These are phyloP conservation scores for Perizoma affinitatum DNA, from an alignment of 2,888 invertebrate genomes.

Conservation along the genomic window DNA sequence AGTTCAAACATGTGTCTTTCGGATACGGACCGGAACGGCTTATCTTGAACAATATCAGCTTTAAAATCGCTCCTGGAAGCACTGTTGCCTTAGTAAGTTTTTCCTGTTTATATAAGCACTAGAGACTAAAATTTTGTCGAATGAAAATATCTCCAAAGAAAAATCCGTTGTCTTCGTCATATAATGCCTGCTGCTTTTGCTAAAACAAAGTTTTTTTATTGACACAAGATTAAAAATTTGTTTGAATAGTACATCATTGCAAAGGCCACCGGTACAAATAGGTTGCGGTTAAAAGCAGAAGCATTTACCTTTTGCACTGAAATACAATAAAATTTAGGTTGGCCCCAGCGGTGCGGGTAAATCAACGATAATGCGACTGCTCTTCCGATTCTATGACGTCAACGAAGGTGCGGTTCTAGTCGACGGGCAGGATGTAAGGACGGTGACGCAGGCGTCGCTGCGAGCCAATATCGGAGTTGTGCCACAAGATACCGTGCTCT, in stretches of 20 bases:
- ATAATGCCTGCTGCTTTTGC: not conserved
- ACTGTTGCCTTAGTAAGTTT: slow-evolving; percentile 90
- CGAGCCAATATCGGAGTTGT: slow-evolving; percentile 95
- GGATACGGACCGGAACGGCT: slow-evolving; percentile 92
- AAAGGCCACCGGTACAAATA: no score
- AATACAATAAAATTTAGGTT: no score
- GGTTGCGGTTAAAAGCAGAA: no score
- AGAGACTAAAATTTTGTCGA: no score
- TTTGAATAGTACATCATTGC: no score
- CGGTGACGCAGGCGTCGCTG: slow-evolving; percentile 93
- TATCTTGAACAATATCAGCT: slow-evolving; percentile 90
- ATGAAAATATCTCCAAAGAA: no score
- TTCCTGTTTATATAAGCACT: no score
- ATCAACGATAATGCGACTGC: slow-evolving; percentile 96
- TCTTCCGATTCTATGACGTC: slow-evolving; percentile 98
- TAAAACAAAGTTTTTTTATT: no score
- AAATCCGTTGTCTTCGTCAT: no score
- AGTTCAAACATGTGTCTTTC: slow-evolving; percentile 96
- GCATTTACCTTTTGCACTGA: no score
- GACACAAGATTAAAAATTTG: no score
- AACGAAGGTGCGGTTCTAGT: slow-evolving; percentile 93
- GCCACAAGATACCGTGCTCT: slow-evolving; percentile 98
- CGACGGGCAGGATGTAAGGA: slow-evolving; percentile 94
- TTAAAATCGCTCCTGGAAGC: slow-evolving; percentile 91
- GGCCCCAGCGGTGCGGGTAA: slow-evolving; percentile 97